These are phyloP conservation scores for Chionoecetes opilio DNA, from an alignment of 1,140 invertebrate species.

Conservation along the genomic window DNA sequence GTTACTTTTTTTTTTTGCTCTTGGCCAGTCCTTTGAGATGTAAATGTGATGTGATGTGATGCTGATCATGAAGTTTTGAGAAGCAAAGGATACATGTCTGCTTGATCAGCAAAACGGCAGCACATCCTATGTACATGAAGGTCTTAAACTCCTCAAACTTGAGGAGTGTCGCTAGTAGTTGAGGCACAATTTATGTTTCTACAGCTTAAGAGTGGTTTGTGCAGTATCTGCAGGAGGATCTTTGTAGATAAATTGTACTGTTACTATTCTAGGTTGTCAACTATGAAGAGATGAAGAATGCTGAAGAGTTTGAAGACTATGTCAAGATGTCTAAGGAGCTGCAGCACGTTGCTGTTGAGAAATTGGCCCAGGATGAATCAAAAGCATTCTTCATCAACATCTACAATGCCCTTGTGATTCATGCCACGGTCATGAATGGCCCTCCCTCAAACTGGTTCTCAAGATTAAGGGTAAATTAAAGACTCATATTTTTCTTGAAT, in stretches of 20 bases:
- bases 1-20: too few species aligned
- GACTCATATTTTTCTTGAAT: too few species aligned
- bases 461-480: constrained; percentile 42
- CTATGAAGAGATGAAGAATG: constrained; percentile 54
- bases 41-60: too few species aligned
- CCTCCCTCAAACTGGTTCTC: constrained; percentile 75
- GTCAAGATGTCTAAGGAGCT: constrained; percentile 70
- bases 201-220: neutral
- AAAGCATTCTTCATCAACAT: constrained; percentile 81
- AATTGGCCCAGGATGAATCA: constrained; percentile 57
- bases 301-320: constrained; percentile 52
- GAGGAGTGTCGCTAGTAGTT: neutral
- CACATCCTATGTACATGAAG: too few species aligned
- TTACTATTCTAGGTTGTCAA: constrained; percentile 56
- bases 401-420: constrained; percentile 81
- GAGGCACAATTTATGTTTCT: neutral
- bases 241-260: neutral
- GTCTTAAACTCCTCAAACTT: too few species aligned
- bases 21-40: too few species aligned
- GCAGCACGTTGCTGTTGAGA: constrained; percentile 73
- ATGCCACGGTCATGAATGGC: constrained; percentile 75
- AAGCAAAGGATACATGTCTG: too few species aligned
- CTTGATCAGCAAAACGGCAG: too few species aligned
- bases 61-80: too few species aligned
- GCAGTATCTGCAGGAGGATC: neutral